These are phyloP conservation scores for Motacilla alba DNA, from an alignment of 2,113 vertebrate genomes.

Conservation along the genomic window DNA sequence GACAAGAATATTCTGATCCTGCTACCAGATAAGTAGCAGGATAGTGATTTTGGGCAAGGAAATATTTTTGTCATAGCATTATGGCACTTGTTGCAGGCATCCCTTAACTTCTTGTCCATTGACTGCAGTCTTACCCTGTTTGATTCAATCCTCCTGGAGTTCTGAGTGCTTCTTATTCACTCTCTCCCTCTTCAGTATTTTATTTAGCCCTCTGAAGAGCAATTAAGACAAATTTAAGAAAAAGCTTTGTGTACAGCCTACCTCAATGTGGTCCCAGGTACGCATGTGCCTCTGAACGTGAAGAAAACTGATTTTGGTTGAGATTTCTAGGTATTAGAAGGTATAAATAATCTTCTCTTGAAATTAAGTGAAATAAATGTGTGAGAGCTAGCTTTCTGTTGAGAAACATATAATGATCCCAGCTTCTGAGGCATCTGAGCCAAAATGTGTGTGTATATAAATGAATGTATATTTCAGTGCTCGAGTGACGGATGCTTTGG, in stretches of 20 bases:
- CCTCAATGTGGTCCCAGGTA: neutral
- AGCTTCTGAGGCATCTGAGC: neutral
- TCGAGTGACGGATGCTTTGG: neutral
- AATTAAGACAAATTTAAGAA: neutral
- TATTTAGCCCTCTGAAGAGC: neutral
- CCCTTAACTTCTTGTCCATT: neutral
- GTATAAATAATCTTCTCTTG: neutral
- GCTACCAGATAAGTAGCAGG: neutral
- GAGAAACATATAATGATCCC: neutral
- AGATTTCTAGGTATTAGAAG: neutral
- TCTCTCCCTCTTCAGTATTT: neutral
- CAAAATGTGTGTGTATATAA: neutral
- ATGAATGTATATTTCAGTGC: neutral
- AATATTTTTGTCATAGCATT: neutral
- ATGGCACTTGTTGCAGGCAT: neutral
- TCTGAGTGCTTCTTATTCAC: neutral
- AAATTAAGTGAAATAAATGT: constrained; percentile 17
- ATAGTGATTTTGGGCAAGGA: neutral
- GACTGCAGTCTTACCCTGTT: neutral
- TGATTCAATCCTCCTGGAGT: neutral
- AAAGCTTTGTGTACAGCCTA: neutral
- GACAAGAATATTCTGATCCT: neutral
- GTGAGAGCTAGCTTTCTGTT: neutral
- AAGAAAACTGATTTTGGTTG: neutral
- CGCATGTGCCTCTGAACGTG: neutral